These are phyloP conservation scores for Oryctolagus cuniculus DNA, from an alignment of 2,113 vertebrate genomes.

Conservation along the genomic window DNA sequence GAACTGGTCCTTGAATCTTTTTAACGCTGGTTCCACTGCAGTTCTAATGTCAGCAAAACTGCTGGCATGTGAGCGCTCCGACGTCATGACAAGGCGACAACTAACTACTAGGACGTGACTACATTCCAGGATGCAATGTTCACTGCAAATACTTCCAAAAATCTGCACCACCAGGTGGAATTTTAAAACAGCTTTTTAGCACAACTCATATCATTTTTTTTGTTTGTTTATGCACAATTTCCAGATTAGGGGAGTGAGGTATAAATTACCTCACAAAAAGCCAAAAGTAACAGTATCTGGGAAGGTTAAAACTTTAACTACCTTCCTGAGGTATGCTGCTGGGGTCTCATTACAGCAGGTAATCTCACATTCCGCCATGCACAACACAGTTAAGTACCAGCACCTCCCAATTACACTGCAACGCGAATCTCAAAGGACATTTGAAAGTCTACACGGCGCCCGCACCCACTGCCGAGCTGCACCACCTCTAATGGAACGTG, in stretches of 20 bases:
- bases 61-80: not conserved
- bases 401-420: conserved; percentile 82
- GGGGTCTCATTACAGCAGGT: conserved; percentile 82
- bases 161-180: conserved; percentile 22
- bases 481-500: conserved; percentile 79
- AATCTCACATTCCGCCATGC: conserved; percentile 75
- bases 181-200: conserved; percentile 56
- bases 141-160: conserved; percentile 29
- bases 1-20: conserved; percentile 33
- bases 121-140: not conserved
- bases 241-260: conserved; percentile 61
- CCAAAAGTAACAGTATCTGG: conserved; percentile 70
- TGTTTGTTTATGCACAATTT: conserved; percentile 55
- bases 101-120: not conserved
- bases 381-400: conserved; percentile 75
- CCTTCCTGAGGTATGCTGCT: conserved; percentile 78
- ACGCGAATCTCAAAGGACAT: conserved; percentile 82
- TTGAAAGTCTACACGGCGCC: conserved; percentile 69
- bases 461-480: conserved; percentile 75
- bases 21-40: not conserved
- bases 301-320: conserved; percentile 79
- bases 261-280: conserved; percentile 78
- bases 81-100: not conserved
- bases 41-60: conserved; percentile 40
- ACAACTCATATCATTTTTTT: conserved; percentile 38